Evolutionary conservation across 2,113 vertebrate species (phyloP), one percentile per base, ranked within the genome.

Genomic region (Coptodon rendalli): DNA sequence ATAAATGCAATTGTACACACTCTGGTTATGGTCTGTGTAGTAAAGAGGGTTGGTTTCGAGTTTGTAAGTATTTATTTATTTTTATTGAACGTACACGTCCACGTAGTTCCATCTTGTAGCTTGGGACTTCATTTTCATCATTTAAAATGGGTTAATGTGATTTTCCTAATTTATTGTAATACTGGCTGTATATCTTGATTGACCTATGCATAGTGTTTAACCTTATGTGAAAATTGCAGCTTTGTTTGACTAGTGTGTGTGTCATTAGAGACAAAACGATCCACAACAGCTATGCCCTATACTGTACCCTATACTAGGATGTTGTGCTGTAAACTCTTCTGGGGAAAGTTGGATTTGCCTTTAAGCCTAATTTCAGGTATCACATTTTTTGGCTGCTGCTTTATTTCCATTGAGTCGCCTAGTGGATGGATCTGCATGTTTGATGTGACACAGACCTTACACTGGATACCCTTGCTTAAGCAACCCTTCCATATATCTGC

Each of bases 301-400:
- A 1, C 34, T 66, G 61, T 66, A 66, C 4, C 19, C 5, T 13
- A 38, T 38, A 22, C 19, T 1, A 68, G 19, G 10, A 68, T 80
- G 7, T 11, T 68, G 56, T 48, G 56, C 82, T 85, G 1, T 48
- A 19, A 52, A 9, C 22, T 63, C 29, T 22, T 54, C 34, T 17
- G 14, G 7, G 81, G 24, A 17, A 40, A 36, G 59, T 48, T 68
- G 12, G 22, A 50, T 87, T 89, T 86, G 11, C 52, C 48, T 19
- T 76, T 54, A 45, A 78, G 29, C 24, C 34, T 56, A 80, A 84
- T 76, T 50, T 36, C 31, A 71, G 22, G 71, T 85, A 87, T 89
- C 59, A 9, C 29, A 29, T 7, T 57, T 43, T 85, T 48, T 52
- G 9, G 24, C 43, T 76, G 43, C 16, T 76, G 24, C 71, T 9